Percentiles rank a stretch among this genome's conserved stretches.
Conservation (phyloP, 2,113 vertebrate species). For the Phylloscopus trochiloides region DNA sequence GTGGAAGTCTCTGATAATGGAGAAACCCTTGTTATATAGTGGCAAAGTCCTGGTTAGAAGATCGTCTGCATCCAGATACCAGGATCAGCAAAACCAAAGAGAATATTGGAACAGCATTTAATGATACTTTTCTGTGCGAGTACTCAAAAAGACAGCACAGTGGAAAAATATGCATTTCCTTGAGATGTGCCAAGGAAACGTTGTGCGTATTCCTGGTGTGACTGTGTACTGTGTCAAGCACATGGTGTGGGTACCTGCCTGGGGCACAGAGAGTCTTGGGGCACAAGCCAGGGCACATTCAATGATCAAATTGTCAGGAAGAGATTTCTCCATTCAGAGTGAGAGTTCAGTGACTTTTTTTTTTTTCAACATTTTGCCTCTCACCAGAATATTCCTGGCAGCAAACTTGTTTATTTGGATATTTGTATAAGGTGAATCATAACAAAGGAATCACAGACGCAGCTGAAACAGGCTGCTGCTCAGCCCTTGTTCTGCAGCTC, state of each 20-base stretch:
- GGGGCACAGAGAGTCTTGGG: rapidly evolving
- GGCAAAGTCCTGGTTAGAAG: neutral
- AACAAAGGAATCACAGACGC: slow-evolving; percentile 29
- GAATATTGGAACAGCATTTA: neutral
- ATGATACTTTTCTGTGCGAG: neutral
- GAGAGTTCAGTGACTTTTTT: neutral
- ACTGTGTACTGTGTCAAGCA: neutral
- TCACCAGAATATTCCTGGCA: slow-evolving; percentile 7
- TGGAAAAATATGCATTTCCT: neutral
- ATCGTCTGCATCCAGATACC: neutral
- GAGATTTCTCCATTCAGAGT: neutral
- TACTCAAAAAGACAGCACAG: neutral
- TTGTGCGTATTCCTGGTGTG: neutral
- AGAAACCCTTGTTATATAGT: neutral
- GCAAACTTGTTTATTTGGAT: slow-evolving; percentile 48
- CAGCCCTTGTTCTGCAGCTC: neutral
- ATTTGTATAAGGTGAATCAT: slow-evolving; percentile 59
- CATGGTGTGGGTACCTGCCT: neutral
- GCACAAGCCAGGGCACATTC: neutral
- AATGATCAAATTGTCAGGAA: neutral
- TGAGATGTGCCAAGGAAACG: neutral
- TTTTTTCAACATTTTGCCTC: neutral
- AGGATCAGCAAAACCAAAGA: neutral
- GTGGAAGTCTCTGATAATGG: neutral
- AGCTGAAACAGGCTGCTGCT: slow-evolving; percentile 7